phyloP scores from a whole-genome alignment of 30 jellyfish, hydroid and myxozoan genomes.

The Cassiopea andromeda region DNA sequence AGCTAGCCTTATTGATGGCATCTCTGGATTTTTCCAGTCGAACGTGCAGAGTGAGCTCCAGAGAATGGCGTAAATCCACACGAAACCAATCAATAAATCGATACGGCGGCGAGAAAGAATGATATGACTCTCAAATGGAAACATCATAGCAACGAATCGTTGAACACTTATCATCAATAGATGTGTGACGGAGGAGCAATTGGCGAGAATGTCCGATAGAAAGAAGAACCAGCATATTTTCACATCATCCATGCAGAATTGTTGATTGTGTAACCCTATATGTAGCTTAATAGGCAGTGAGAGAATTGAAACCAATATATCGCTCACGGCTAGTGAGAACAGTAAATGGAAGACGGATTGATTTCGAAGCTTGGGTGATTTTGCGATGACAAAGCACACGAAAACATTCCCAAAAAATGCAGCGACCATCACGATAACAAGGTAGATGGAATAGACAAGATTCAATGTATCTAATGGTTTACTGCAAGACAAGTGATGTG shows the following conservation, averaged over 20 bases:
- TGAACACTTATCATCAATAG: slow-evolving; percentile 65
- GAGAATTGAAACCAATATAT: slow-evolving; percentile 57
- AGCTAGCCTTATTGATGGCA: slow-evolving; percentile 11
- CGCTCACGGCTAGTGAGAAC: slow-evolving; percentile 80
- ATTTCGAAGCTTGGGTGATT: slow-evolving; percentile 63
- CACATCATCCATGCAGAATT: slow-evolving; percentile 51
- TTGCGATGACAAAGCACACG: slow-evolving; percentile 64
- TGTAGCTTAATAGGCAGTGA: slow-evolving; percentile 67
- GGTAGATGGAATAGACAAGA: slow-evolving; percentile 41
- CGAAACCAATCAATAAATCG: slow-evolving; percentile 48
- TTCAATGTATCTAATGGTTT: slow-evolving; percentile 32
- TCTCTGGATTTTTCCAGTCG: slow-evolving; percentile 58
- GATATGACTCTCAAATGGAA: slow-evolving; percentile 57
- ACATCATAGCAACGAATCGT: slow-evolving; percentile 72
- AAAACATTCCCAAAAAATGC: slow-evolving; percentile 75
- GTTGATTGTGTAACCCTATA: slow-evolving; percentile 64
- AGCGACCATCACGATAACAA: slow-evolving; percentile 50
- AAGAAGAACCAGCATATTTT: slow-evolving; percentile 61
- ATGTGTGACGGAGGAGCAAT: slow-evolving; percentile 85
- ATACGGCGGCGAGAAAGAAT: slow-evolving; percentile 50
- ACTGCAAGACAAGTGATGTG: slow-evolving; percentile 16
- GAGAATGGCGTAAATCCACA: slow-evolving; percentile 71
- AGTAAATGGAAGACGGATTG: slow-evolving; percentile 68
- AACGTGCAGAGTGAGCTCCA: slow-evolving; percentile 70
- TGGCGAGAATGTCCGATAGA: slow-evolving; percentile 67